A percentile compares a stretch with the other conserved stretches of the same genome.
Conservation (phyloP, 2,113 vertebrate species). For the Anser brachyrhynchus region DNA sequence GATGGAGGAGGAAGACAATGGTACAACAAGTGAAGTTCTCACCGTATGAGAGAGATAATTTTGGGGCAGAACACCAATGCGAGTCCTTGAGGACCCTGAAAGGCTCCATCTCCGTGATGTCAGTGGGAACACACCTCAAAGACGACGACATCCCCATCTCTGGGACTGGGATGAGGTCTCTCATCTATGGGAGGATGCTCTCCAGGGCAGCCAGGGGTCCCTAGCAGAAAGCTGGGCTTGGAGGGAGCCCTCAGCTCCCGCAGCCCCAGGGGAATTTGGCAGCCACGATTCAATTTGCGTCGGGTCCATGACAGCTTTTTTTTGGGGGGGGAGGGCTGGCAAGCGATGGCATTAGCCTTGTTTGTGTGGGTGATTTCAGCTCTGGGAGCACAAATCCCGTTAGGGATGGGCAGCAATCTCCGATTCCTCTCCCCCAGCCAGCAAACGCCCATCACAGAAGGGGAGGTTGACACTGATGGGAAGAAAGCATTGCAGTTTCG, state of each 20-base stretch:
- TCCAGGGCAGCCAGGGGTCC: not conserved
- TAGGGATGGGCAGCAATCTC: conserved; percentile 16
- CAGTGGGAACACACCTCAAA: not conserved
- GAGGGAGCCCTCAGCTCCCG: not conserved
- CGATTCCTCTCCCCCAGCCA: conserved; percentile 1
- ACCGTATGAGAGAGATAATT: not conserved
- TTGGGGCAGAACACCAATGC: not conserved
- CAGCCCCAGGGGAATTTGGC: not conserved
- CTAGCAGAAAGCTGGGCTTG: not conserved
- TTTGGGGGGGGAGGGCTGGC: not conserved
- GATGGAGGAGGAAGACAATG: not conserved
- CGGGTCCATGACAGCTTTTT: not conserved
- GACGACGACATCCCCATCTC: not conserved
- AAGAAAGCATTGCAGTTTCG: not conserved
- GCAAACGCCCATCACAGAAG: not conserved
- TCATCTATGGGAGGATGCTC: not conserved
- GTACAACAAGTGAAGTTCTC: not conserved
- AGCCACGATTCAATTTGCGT: not conserved
- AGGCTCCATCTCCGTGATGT: not conserved
- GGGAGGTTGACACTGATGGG: not conserved
- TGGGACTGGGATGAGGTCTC: accelerated
- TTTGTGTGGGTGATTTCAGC: conserved; percentile 11
- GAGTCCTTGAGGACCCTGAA: not conserved
- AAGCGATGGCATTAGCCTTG: not conserved
- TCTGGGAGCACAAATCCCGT: conserved; percentile 22